Percentiles rank a stretch among this genome's conserved stretches.
phyloP scores from a whole-genome alignment of 2,888 invertebrate genomes.

The Rhodophaea formosa region DNA sequence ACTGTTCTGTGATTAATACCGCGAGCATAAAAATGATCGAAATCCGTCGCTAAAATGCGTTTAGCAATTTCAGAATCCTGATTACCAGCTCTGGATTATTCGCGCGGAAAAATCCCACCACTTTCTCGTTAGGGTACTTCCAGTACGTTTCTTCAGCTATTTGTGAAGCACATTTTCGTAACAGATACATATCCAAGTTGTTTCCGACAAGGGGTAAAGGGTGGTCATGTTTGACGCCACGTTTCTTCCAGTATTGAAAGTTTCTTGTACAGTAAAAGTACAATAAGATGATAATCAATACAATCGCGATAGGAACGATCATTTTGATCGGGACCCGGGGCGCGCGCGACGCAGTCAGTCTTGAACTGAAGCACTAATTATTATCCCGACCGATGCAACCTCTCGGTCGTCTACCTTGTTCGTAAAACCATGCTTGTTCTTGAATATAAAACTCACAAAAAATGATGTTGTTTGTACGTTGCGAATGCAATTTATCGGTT shows the following conservation, averaged over 20 bases:
- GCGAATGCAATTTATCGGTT: too few relatives aligned
- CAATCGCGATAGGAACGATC: conserved; percentile 19
- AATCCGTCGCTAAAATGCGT: conserved; percentile 50
- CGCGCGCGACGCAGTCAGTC: too few relatives aligned
- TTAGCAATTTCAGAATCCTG: conserved; percentile 55
- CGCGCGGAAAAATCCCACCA: conserved; percentile 53
- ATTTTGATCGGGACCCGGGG: neutral
- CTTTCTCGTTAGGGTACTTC: conserved; percentile 50
- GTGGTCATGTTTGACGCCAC: conserved; percentile 49
- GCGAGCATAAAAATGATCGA: conserved; percentile 48
- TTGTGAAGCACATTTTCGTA: conserved; percentile 44
- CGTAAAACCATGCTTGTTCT: too few relatives aligned
- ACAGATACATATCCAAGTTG: conserved; percentile 42
- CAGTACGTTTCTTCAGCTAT: conserved; percentile 45
- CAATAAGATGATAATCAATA: conserved; percentile 30
- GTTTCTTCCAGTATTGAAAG: conserved; percentile 48
- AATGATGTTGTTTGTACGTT: too few relatives aligned
- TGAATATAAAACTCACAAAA: too few relatives aligned
- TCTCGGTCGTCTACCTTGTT: neutral
- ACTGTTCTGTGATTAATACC: conserved; percentile 42
- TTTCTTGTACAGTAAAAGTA: conserved; percentile 46
- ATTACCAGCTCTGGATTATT: conserved; percentile 47
- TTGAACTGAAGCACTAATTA: too few relatives aligned
- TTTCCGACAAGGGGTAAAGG: conserved; percentile 53
- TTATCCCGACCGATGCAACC: neutral